Evolutionary conservation across 2,888 invertebrate species (phyloP).

Genomic region (Callosobruchus maculatus): DNA sequence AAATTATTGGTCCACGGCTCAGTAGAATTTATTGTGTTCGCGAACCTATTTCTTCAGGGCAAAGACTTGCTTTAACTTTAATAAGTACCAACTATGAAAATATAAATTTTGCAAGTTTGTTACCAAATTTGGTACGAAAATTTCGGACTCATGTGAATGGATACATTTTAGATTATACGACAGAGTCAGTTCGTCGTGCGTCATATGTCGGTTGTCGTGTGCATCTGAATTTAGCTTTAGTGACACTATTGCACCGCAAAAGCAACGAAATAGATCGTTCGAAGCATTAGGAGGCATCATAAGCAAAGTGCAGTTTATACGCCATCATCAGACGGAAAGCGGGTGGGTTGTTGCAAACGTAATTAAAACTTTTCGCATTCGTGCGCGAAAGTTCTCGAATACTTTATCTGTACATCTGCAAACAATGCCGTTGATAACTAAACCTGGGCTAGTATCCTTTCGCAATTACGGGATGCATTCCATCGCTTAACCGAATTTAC

Average conservation of each 20-base stretch:
- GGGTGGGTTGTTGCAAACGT: not conserved
- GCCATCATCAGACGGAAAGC: not conserved
- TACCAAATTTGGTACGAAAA: too few relatives aligned
- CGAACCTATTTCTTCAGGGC: too few relatives aligned
- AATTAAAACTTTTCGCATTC: not conserved
- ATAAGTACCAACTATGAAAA: too few relatives aligned
- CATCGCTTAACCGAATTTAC: not conserved
- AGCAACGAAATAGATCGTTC: not conserved
- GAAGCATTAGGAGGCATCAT: not conserved
- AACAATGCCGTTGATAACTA: not conserved
- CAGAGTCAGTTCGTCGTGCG: too few relatives aligned
- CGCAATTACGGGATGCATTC: not conserved
- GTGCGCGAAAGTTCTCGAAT: not conserved
- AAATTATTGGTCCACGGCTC: too few relatives aligned
- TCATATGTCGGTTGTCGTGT: too few relatives aligned
- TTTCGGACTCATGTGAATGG: too few relatives aligned
- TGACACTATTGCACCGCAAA: not conserved
- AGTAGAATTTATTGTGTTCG: too few relatives aligned
- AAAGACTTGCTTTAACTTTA: too few relatives aligned
- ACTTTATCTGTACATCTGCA: not conserved
- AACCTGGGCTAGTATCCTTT: not conserved
- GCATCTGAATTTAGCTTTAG: too few relatives aligned
- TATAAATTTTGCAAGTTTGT: too few relatives aligned
- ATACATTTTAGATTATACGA: too few relatives aligned
- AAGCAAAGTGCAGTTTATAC: not conserved